Evolutionary conservation across 2,797 vertebrate genomes (phyloP).

Genomic region (Lerista edwardsae): DNA sequence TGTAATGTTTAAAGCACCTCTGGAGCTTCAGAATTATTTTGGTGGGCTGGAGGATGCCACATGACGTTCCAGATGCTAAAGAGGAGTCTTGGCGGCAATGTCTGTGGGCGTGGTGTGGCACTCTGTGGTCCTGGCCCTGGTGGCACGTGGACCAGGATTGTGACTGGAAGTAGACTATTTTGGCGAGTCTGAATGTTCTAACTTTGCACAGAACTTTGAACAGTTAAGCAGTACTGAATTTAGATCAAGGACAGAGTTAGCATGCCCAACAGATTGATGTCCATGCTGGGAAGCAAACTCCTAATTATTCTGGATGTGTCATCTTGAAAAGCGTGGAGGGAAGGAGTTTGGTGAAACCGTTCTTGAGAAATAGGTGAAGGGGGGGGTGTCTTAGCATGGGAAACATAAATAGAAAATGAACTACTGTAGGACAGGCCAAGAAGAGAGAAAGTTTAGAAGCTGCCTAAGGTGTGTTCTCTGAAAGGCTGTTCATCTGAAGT

Average conservation of each 20-base stretch:
- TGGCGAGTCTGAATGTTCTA: neutral
- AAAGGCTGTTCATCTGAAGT: slow-evolving; percentile 60
- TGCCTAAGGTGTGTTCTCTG: slow-evolving; percentile 38
- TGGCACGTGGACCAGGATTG: no score
- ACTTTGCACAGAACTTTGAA: neutral
- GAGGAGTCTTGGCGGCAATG: no score
- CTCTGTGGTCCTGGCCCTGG: no score
- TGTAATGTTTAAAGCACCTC: no score
- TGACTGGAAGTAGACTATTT: no score
- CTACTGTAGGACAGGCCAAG: neutral
- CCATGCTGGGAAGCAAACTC: neutral
- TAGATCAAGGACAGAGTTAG: neutral
- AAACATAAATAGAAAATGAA: slow-evolving; percentile 6
- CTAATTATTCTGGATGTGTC: neutral
- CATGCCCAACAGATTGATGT: neutral
- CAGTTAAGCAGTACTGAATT: neutral
- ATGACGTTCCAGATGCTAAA: no score
- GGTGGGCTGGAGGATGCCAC: no score
- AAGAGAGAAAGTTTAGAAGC: slow-evolving; percentile 43
- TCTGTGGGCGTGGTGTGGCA: no score
- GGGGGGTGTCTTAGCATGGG: neutral
- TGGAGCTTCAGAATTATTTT: no score
- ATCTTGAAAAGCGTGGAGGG: neutral
- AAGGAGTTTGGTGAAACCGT: neutral
- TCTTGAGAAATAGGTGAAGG: neutral